Evolutionary conservation across 2,888 invertebrate genomes (phyloP), one percentile per base, ranked within the genome.

Genomic region (Mythimna vitellina): DNA sequence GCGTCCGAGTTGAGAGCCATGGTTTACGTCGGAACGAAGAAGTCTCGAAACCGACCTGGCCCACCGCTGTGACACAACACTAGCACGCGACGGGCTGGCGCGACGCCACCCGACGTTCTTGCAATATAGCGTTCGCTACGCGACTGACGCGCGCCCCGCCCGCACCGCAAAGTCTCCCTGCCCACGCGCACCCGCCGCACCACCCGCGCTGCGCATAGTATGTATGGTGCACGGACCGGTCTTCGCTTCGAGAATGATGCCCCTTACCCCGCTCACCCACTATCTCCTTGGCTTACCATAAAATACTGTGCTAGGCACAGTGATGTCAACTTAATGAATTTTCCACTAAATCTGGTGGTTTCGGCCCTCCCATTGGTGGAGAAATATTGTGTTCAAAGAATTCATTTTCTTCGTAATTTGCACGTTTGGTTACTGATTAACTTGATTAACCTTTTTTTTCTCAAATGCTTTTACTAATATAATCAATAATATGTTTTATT

Each of bases 1-100:
- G 96, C 95, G 95, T 98, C 98, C 96, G 97, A 97, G 92, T 97
- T 97, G 88, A 96, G 96, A 92, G 96, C 96, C 96, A 96, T 96
- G 90, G 79, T 95, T 89, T 90, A 88, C 85, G 94, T 94, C 95
- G 95, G 95, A 92, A 92, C 94, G 94, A 93, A 92, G 89, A 89
- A 90, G 92, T 93, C 92, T 92, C 95, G 95, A 95, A 95, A 94
- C 95, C 96, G 95, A 95, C 95, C 94, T 94, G 95, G 95, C 96
- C 93, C 94, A 93, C 94, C 94, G 93, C 92, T 93, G 92, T 95
- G 95, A 95, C 95, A 95, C 96, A 95, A 95, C 95, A 95, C 95
- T 93, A 91, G 92, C 94, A 94, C 96, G 94, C 93, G 91, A 93
- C 93, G 94, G 94, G 93, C 91, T 89, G 94, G 95, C 95, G 93